Percentiles rank a stretch among this genome's conserved stretches.
phyloP scores from a whole-genome alignment of 2,113 vertebrate species.

The Climacteris rufus region DNA sequence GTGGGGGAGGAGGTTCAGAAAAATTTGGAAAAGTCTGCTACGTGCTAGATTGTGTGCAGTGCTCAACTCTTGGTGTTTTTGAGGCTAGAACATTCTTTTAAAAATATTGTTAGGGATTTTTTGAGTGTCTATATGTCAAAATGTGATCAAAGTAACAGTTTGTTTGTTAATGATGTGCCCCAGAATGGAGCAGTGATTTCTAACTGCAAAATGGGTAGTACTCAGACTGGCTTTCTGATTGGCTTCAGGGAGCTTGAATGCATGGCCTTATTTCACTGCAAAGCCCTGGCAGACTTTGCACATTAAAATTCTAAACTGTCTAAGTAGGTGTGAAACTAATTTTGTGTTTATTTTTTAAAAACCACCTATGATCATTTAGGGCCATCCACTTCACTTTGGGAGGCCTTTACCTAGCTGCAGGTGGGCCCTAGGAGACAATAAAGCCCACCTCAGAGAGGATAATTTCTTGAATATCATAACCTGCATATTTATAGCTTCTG shows the following conservation, averaged over 20 bases:
- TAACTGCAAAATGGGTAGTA: constrained; percentile 70
- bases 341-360: constrained; percentile 79
- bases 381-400: constrained; percentile 74
- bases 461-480: constrained; percentile 72
- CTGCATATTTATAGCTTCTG: constrained; percentile 76
- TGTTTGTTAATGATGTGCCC: constrained; percentile 46
- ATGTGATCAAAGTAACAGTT: constrained; percentile 30
- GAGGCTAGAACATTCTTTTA: constrained; percentile 17
- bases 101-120: neutral
- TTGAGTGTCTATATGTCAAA: constrained; percentile 29
- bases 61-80: constrained; percentile 12
- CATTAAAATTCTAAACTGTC: constrained; percentile 80
- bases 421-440: constrained; percentile 76
- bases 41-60: neutral
- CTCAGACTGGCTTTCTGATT: constrained; percentile 60
- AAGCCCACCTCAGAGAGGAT: constrained; percentile 70
- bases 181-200: constrained; percentile 56
- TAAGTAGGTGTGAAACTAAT: constrained; percentile 81
- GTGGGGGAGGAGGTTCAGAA: neutral
- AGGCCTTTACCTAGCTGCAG: constrained; percentile 66
- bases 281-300: constrained; percentile 76
- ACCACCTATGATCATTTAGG: constrained; percentile 77
- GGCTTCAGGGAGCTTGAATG: constrained; percentile 71
- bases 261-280: constrained; percentile 75
- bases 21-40: neutral